Evolutionary conservation across 2,888 invertebrate genomes (phyloP), one percentile per base, ranked within the genome.

Genomic region (Leucozona laternaria): DNA sequence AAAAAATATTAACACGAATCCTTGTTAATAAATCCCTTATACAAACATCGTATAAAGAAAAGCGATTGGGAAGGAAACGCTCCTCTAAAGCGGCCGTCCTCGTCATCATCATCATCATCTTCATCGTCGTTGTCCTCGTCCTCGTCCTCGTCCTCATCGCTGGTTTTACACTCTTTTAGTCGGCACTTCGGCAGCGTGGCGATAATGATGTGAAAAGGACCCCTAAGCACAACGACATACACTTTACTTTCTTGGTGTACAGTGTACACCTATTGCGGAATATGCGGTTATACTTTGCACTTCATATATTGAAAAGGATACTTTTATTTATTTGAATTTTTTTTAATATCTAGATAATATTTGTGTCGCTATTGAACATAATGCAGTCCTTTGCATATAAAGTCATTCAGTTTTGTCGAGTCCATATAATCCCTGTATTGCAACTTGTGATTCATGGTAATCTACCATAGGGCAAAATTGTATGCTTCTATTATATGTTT

Each of bases 141-240:
- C n/a, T n/a, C n/a, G n/a, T n/a, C n/a, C n/a, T n/a, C n/a, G n/a
- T n/a, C n/a, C n/a, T n/a, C n/a, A n/a, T n/a, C 34, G n/a, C 34
- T 13, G 57, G 8, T 43, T 40, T 45, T 20, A 50, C 64, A 43
- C 72, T 66, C 28, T 20, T 53, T 45, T 31, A 64, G 37, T 31
- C 34, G 53, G 31, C 28, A 22, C 37, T 13, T 13, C 31, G 28
- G 25, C 22, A 37, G 28, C 28, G 45, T 48, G 31, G 31, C 64
- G 75, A 77, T 80, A 77, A 85, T 81, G 72, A 85, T 77, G 80
- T 70, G 60, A 58, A 72, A 76, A 85, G 77, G 73, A 73, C 20
- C 31, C 55, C 31, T 31, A 40, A 75, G 45, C 31, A 76, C 75
- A 66, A 31, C 45, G 60, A 31, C 43, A 8, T 34, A 1, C 48